Evolutionary conservation across 2,797 vertebrate genomes (phyloP), one percentile per base, ranked within the genome.

Genomic region (Clangula hyemalis): DNA sequence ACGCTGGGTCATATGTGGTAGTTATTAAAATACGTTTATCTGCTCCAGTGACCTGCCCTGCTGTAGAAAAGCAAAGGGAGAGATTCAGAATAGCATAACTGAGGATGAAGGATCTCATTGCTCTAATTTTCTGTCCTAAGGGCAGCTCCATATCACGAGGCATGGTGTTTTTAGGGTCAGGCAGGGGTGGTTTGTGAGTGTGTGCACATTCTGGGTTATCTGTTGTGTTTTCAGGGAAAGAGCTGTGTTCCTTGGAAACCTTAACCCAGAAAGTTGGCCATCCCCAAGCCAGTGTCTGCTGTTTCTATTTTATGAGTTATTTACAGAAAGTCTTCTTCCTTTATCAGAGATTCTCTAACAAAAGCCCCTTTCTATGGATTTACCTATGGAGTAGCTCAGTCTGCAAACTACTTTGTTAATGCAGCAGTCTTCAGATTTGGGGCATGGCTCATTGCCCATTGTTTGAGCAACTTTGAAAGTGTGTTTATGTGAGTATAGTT

Each of bases 391-490:
- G 4, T 97, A 91, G 90, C 95, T 41, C 96, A 98, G 65, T 85
- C 70, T 68, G 89, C 94, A 47, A 77, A 97, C 36, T 96, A 88
- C 73, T 96, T 98, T 16, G 90, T 98, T 83, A 93, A 98, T 13
- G 95, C 97, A 6, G 95, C 97, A 58, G 77, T 97, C 76, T 98
- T 98, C 94, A 96, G 97, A 64, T 98, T 98, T 81, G 98, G 98
- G 17, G 96, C 98, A 25, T 98, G 97, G 97, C 97, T 98, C 32
- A 98, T 97, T 90, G 97, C 96, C 56, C 91, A 95, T 70, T 97
- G 97, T 81, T 85, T 97, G 88, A 98, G 83, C n/a, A 65, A 97
- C 89, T 98, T 95, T 89, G 98, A 98, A 95, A 97, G 98, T 53
- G 96, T 98, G 12, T 98, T 98, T 79, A 94, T 98, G 98, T 98